Conservation (phyloP, 2,113 vertebrate genomes). For the Amblyornis subalaris region DNA sequence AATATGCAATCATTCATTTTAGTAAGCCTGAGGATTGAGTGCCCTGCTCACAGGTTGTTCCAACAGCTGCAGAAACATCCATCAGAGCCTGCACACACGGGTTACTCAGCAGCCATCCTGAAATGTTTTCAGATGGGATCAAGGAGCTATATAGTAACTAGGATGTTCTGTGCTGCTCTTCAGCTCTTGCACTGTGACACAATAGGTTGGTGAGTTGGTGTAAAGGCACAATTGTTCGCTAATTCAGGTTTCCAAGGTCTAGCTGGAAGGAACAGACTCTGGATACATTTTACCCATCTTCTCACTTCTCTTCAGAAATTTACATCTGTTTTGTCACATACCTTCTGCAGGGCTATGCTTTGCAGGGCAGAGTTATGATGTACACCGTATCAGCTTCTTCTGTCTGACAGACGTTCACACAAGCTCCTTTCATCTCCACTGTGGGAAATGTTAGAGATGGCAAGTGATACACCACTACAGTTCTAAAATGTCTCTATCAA, state of each 20-base stretch:
- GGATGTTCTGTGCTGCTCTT: neutral
- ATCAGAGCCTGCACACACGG: neutral
- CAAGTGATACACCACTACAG: neutral
- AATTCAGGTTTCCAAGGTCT: neutral
- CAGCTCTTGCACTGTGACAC: neutral
- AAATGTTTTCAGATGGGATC: neutral
- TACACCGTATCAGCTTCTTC: neutral
- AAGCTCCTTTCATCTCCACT: neutral
- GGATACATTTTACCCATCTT: neutral
- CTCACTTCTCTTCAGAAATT: neutral
- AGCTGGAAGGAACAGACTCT: neutral
- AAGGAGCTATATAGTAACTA: too few relatives aligned
- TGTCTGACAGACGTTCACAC: neutral
- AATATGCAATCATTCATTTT: fast-evolving
- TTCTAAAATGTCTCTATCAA: conserved; percentile 1
- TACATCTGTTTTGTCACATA: neutral
- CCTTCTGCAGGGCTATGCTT: neutral
- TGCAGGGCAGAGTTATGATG: neutral
- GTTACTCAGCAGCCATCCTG: neutral
- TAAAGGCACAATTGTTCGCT: neutral
- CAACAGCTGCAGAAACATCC: neutral
- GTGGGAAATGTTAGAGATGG: neutral
- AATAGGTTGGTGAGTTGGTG: neutral
- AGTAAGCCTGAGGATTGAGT: neutral
- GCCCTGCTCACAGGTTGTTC: neutral